Evolutionary conservation across 2,888 invertebrate genomes (phyloP).

Genomic region (Axea sp.): DNA sequence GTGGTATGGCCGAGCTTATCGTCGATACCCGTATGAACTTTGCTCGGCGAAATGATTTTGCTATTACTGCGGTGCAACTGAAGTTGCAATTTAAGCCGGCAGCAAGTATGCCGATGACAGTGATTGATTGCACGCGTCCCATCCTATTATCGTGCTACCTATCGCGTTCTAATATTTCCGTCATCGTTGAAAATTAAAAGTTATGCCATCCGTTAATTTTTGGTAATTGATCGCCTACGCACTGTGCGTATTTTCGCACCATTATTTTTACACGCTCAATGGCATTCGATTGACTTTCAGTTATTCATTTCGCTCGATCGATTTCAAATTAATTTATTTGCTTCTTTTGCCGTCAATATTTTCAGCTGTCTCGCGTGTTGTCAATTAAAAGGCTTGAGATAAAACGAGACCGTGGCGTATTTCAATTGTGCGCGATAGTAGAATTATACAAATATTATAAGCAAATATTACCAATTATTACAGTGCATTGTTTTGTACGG

Average conservation of each 20-base stretch:
- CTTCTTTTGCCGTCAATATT: background rate
- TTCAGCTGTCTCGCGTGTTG: background rate
- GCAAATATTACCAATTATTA: too few relatives aligned
- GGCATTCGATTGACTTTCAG: slow-evolving; percentile 3
- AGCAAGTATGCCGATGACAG: slow-evolving; percentile 55
- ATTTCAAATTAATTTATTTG: slow-evolving; percentile 14
- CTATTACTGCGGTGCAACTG: slow-evolving; percentile 45
- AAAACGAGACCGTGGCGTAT: too few relatives aligned
- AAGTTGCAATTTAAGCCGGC: slow-evolving; percentile 47
- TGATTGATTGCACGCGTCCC: slow-evolving; percentile 57
- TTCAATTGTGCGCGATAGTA: too few relatives aligned
- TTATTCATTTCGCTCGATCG: slow-evolving; percentile 10
- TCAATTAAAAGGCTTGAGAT: too few relatives aligned
- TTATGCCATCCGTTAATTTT: slow-evolving; percentile 64
- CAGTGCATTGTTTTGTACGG: too few relatives aligned
- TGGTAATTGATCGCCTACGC: slow-evolving; percentile 38
- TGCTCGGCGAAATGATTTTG: slow-evolving; percentile 55
- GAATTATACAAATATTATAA: too few relatives aligned
- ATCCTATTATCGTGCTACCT: slow-evolving; percentile 54
- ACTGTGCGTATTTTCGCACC: background rate
- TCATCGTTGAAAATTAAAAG: slow-evolving; percentile 65
- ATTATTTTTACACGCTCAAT: slow-evolving; percentile 22
- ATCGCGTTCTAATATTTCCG: slow-evolving; percentile 63
- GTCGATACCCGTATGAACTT: slow-evolving; percentile 59
- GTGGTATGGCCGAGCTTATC: slow-evolving; percentile 46